Base-by-base conservation (phyloP, 2,797 vertebrate genomes). In the Gymnothorax reevesii region DNA sequence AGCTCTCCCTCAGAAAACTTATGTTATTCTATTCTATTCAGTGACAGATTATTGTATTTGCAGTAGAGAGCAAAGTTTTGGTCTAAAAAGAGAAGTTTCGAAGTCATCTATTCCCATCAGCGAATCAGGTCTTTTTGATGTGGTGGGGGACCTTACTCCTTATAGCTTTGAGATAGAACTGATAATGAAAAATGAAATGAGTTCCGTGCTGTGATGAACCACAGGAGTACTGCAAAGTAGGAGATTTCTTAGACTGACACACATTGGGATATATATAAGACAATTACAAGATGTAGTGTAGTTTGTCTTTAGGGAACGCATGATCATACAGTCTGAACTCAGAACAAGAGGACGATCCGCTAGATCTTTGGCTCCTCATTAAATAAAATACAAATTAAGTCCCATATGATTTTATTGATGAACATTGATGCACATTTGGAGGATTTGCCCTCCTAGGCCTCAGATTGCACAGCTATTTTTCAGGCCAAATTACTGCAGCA, bases 341-440 rank as follows among this genome's bases (percentile, higher is more conserved):
- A 55, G 59, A 64, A 54, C 10, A 27, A 55, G 49, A 27, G 84
- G 2, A n/a, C 42, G 8, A 52, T 25, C 62, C 62, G 22, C 87
- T 87, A 83, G 73, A 42, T 59, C 73, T 85, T n/a, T 42, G 27
- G 66, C 77, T 83, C 83, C 27, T 60, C 86, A 73, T 80, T 85
- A 42, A 85, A 85, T 85, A 57, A 85, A 17, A 71, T 25, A 7
- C 66, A 75, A 25, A 80, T 60, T 85, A 82, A 55, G 84, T 85
- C 75, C 84, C 84, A 73, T 83, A 49, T 83, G 57, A 75, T 57
- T 87, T 66, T 85, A 82, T 85, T 62, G 69, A 49, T 57, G 27
- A 49, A 59, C 73, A 71, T 87, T 85, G 82, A 85, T 87, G 82
- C 54, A 55, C 22, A 85, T 42, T 64, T 27, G 27, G 73, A 64